A percentile compares a stretch with the other conserved stretches of the same genome.
These are phyloP conservation scores for Panurus biarmicus DNA, from an alignment of 2,113 vertebrate genomes.

Conservation along the genomic window DNA sequence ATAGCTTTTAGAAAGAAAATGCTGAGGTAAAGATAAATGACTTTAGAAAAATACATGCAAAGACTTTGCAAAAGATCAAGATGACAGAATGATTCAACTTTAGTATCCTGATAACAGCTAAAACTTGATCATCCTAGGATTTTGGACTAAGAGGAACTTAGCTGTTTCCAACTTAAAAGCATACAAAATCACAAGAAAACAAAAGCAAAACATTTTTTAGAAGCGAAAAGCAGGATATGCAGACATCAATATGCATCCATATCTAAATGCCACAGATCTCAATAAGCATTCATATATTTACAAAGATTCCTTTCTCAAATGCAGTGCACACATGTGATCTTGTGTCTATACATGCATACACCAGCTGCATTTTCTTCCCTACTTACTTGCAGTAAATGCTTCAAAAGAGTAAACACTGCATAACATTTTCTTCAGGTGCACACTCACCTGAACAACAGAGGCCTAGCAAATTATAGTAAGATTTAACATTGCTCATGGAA, in stretches of 20 bases:
- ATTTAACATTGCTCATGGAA: not conserved
- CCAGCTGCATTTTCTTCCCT: not conserved
- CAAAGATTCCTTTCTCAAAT: not conserved
- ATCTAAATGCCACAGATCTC: not conserved
- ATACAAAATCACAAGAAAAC: not conserved
- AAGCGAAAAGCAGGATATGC: not conserved
- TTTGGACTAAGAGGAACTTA: not conserved
- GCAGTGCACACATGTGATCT: not conserved
- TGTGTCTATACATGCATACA: rapidly evolving
- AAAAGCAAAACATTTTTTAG: not conserved
- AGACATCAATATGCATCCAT: not conserved
- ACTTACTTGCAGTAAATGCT: not conserved
- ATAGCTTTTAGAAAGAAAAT: not conserved
- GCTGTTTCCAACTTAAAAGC: not conserved
- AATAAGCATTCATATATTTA: not conserved
- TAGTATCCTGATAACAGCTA: not conserved
- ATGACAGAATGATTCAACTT: not conserved
- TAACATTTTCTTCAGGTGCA: not conserved
- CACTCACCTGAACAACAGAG: not conserved
- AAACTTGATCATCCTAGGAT: not conserved
- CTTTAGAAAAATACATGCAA: not conserved
- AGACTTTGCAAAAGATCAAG: not conserved
- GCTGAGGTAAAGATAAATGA: not conserved
- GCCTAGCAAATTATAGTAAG: not conserved
- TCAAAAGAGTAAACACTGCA: not conserved